A percentile compares a stretch with the other conserved stretches of the same genome.
Evolutionary conservation across 1,140 invertebrate genomes (phyloP).

Genomic region (Atta texana): DNA sequence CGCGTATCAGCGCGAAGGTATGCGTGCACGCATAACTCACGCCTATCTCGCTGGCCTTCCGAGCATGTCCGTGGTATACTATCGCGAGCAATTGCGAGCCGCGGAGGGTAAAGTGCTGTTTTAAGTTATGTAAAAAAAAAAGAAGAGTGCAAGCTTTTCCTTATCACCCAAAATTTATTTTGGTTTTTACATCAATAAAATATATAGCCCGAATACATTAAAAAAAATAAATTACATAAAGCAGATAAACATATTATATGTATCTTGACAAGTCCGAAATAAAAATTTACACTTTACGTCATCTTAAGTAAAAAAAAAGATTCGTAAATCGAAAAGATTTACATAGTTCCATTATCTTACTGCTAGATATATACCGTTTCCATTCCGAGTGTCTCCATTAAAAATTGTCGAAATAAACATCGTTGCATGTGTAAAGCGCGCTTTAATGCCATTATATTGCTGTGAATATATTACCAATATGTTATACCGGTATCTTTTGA

Average conservation of each 20-base stretch:
- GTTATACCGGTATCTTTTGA: constrained; percentile 41
- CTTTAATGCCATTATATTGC: constrained; percentile 9
- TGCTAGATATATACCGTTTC: neutral
- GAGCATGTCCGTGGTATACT: constrained; percentile 56
- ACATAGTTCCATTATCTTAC: neutral
- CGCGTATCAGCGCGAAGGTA: constrained; percentile 51
- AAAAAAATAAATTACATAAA: neutral
- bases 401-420: constrained; percentile 54
- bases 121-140: constrained; percentile 23
- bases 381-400: constrained; percentile 28
- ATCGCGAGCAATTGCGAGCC: constrained; percentile 45
- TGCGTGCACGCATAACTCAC: constrained; percentile 62
- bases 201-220: neutral
- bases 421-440: constrained; percentile 14
- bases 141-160: neutral
- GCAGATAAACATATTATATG: neutral
- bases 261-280: neutral
- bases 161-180: neutral
- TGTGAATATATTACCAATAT: constrained; percentile 52
- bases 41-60: constrained; percentile 61
- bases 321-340: constrained; percentile 3
- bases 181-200: neutral
- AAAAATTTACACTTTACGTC: neutral
- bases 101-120: constrained; percentile 44
- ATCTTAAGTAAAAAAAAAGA: neutral